A percentile compares a stretch with the other conserved stretches of the same genome.
phyloP scores from a whole-genome alignment of 2,797 vertebrate genomes.

The Trichosurus vulpecula region DNA sequence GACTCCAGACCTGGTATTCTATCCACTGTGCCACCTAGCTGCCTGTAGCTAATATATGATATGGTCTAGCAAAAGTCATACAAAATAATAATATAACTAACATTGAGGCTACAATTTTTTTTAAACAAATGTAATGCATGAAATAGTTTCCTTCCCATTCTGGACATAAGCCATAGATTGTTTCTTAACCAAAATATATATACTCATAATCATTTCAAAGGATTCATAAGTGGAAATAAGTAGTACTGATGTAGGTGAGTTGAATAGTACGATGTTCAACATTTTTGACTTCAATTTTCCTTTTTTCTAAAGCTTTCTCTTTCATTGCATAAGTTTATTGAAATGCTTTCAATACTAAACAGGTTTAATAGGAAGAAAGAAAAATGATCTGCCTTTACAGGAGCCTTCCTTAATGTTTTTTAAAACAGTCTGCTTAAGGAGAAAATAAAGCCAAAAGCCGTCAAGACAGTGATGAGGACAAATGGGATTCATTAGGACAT shows the following conservation, averaged over 20 bases:
- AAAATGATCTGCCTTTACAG: neutral
- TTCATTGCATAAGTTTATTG: neutral
- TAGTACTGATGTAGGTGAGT: neutral
- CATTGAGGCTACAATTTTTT: neutral
- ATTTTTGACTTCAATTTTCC: neutral
- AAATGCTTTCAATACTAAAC: neutral
- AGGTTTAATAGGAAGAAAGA: neutral
- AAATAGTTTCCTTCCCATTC: neutral
- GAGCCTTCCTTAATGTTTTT: neutral
- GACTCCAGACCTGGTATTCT: too few relatives aligned
- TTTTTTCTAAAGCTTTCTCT: neutral
- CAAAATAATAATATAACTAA: neutral
- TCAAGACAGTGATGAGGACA: neutral
- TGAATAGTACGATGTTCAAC: neutral
- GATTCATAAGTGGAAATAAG: neutral
- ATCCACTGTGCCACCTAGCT: neutral
- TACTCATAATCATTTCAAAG: neutral
- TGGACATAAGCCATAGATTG: neutral
- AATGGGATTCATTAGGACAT: neutral
- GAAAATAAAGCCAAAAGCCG: neutral
- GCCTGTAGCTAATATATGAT: neutral
- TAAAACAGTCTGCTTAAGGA: neutral
- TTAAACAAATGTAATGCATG: neutral
- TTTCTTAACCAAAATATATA: neutral
- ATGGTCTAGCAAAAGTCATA: neutral